Evolutionary conservation across 2,113 vertebrate species (phyloP), one percentile per base, ranked within the genome.

Genomic region (Cololabis saira): DNA sequence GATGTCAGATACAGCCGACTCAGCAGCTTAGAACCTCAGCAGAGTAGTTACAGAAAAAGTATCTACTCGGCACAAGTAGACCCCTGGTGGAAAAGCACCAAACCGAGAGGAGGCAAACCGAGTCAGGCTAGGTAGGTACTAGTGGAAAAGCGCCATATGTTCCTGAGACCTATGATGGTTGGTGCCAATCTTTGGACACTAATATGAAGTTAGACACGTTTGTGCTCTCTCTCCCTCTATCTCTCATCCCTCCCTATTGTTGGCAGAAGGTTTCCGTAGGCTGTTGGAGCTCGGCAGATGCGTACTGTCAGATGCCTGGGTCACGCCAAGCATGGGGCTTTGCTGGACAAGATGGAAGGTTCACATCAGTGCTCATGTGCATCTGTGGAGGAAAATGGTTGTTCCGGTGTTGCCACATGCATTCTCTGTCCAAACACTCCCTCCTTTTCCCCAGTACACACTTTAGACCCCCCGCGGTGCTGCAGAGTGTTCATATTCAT

Each of bases 401-500:
- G 65, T 57, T 67, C 64, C 63, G 61, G 53, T 75, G 68, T 74
- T 82, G 61, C 37, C 71, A 60, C 85, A 85, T 88, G 82, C 60
- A 70, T 76, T 83, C 17, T 63, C 73, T 51, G 76, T 84, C 72
- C 71, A 82, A 82, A 84, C 70, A 73, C 69, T 44, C 59, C 50
- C 71, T 54, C 52, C 52, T 76, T 57, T 80, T 62, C 58, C 78
- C 55, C 68, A 48, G 67, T 76, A 82, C 76, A 81, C 71, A 83
- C 70, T 58, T 60, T 61, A 67, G 65, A 75, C 74, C 66, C 74
- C 84, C 86, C 61, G 54, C 48, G n/a, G 80, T 42, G 76, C 60
- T 44, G 61, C 73, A 82, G 75, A 55, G 68, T 82, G 81, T 76
- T 75, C 77, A 86, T 79, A 77, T 84, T 81, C 73, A 80, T 73